Evolutionary conservation across 2,113 vertebrate genomes (phyloP).

Genomic region (Ctenodactylus gundi): DNA sequence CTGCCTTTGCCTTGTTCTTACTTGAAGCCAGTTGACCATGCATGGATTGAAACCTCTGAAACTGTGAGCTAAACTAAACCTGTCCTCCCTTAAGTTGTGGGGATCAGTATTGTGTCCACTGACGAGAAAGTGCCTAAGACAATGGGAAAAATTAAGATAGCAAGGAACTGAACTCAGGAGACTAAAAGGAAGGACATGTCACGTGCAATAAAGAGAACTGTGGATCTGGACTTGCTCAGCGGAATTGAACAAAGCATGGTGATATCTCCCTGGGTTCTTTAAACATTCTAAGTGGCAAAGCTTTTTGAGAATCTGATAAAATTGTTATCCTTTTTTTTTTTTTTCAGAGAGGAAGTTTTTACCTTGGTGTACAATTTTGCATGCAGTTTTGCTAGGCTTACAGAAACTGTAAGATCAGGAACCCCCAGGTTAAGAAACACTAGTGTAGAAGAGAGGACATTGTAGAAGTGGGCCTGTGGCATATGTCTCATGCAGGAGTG

Average conservation of each 20-base stretch:
- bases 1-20: no score
- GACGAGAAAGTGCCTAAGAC: no score
- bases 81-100: no score
- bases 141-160: neutral
- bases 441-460: neutral
- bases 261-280: neutral
- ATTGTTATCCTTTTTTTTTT: neutral
- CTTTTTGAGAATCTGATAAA: constrained; percentile 10
- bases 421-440: neutral
- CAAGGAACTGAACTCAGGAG: neutral
- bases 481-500: neutral
- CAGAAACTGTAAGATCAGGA: neutral
- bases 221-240: neutral
- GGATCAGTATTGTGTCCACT: no score
- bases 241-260: neutral
- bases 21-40: no score
- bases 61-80: no score
- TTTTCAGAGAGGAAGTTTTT: neutral
- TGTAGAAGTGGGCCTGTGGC: neutral
- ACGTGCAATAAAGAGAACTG: neutral
- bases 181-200: neutral
- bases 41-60: no score
- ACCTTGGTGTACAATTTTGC: neutral
- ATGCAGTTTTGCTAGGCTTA: neutral
- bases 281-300: neutral